Conservation (phyloP, 2,113 vertebrate species). For the Raja brachyura region DNA sequence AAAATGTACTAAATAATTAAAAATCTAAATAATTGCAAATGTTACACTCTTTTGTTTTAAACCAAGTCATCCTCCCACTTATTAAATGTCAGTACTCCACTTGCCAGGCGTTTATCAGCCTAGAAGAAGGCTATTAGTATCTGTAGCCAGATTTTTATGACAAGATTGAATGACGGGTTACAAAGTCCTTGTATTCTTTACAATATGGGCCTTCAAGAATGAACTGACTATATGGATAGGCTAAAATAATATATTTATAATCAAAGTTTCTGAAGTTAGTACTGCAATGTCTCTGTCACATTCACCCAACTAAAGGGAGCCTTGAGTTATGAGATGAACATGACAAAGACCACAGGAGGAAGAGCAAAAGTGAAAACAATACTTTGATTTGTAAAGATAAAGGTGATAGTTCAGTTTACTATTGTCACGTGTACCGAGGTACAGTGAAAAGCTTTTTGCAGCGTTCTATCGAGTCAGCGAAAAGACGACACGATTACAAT, state of each 20-base stretch:
- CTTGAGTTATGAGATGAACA: not conserved
- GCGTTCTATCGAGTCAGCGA: too few relatives aligned
- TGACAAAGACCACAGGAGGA: not conserved
- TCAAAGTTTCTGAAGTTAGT: not conserved
- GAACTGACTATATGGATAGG: not conserved
- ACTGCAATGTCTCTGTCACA: not conserved
- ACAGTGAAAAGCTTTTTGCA: too few relatives aligned
- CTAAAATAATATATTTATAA: not conserved
- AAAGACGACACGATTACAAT: too few relatives aligned
- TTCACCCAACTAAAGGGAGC: not conserved
- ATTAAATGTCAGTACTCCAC: not conserved
- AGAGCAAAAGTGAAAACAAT: not conserved
- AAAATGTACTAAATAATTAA: not conserved
- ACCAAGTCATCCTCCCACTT: not conserved
- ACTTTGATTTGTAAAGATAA: not conserved
- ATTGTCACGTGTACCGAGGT: too few relatives aligned
- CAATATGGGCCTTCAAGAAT: not conserved
- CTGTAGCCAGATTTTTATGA: not conserved
- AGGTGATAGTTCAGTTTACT: not conserved
- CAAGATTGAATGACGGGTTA: not conserved
- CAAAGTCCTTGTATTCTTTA: not conserved
- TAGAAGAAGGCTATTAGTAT: not conserved
- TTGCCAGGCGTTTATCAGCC: not conserved
- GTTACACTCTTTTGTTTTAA: too few relatives aligned
- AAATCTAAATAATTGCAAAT: not conserved